Conservation (phyloP, 1,140 invertebrate genomes). For the Megalonaias nervosa region DNA sequence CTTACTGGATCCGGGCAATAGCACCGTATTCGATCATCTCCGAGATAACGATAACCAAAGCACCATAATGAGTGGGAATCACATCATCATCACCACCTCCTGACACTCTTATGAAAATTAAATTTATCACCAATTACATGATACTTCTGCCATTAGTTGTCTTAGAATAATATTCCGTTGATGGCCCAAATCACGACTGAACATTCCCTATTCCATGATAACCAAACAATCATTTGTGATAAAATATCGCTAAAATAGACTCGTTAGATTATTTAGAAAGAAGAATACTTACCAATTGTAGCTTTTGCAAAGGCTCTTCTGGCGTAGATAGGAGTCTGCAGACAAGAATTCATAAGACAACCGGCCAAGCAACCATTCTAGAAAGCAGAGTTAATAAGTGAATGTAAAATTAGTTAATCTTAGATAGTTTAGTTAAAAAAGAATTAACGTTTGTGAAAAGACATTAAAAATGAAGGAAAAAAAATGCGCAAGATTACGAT, state of each 20-base stretch:
- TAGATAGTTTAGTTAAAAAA: too few species aligned
- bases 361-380: constrained; percentile 65
- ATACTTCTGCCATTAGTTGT: background rate
- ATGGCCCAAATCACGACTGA: background rate
- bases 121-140: background rate
- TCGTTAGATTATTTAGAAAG: background rate
- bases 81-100: too few species aligned
- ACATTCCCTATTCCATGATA: background rate
- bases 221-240: too few species aligned
- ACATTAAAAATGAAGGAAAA: too few species aligned
- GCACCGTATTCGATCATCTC: too few species aligned
- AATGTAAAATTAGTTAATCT: too few species aligned
- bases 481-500: too few species aligned
- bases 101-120: background rate
- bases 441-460: too few species aligned
- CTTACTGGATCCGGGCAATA: too few species aligned
- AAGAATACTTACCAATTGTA: constrained; percentile 43
- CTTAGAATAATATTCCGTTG: background rate
- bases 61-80: too few species aligned
- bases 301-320: constrained; percentile 58
- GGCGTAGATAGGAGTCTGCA: constrained; percentile 63
- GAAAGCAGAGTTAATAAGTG: constrained; percentile 9
- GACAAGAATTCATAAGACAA: constrained; percentile 61
- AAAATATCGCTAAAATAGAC: too few species aligned
- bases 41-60: too few species aligned